phyloP scores from a whole-genome alignment of 2,888 invertebrate species.

The Heliconius ethilla region DNA sequence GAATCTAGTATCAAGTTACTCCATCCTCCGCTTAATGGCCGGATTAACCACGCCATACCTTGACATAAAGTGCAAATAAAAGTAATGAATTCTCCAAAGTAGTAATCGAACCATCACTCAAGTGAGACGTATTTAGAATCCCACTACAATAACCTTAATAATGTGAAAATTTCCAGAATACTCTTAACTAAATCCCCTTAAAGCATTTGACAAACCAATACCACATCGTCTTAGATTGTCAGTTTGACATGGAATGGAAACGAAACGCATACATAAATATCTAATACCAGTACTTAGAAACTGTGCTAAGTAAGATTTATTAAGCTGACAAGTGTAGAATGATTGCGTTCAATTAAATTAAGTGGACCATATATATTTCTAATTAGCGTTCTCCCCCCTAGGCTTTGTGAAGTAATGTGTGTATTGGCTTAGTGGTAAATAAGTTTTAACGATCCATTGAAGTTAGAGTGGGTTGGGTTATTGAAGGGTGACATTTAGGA shows the following conservation, averaged over 20 bases:
- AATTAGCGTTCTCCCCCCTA: slow-evolving; percentile 9
- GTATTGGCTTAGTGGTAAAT: slow-evolving; percentile 15
- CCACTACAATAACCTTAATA: not conserved
- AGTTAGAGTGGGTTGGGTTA: not conserved
- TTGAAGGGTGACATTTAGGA: not conserved
- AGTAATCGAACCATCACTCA: not conserved
- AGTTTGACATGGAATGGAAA: slow-evolving; percentile 10
- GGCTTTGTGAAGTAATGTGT: slow-evolving; percentile 6
- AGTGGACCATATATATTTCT: slow-evolving; percentile 22
- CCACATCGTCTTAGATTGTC: slow-evolving; percentile 5
- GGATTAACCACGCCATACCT: no score
- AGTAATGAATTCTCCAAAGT: no score
- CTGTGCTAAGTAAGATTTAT: slow-evolving; percentile 24
- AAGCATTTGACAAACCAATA: slow-evolving; percentile 8
- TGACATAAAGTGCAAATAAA: no score
- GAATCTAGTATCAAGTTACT: not conserved
- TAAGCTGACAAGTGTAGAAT: slow-evolving; percentile 22
- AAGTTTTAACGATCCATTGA: slow-evolving; percentile 18
- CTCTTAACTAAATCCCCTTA: not conserved
- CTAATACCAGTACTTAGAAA: slow-evolving; percentile 19
- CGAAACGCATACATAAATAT: slow-evolving; percentile 23
- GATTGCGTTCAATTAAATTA: slow-evolving; percentile 27
- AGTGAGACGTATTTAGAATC: no score
- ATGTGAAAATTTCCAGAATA: not conserved
- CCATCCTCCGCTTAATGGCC: no score